phyloP scores from a whole-genome alignment of 2,888 invertebrate species.

The Zele albiditarsus region DNA sequence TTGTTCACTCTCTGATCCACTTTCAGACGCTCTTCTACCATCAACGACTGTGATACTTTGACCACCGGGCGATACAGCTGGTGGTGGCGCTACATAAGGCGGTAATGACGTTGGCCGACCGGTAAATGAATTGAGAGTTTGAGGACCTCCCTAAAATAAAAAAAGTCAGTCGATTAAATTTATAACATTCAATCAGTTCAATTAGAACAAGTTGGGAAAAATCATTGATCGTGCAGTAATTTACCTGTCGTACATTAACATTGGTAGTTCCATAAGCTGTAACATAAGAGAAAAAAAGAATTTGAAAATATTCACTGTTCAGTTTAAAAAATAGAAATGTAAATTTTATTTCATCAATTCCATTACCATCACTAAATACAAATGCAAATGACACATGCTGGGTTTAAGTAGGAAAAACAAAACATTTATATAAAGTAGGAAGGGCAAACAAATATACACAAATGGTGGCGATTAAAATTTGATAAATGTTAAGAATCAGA shows the following conservation, averaged over 20 bases:
- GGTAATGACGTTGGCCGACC: constrained; percentile 71
- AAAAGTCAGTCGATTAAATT: constrained; percentile 20
- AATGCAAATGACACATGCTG: not conserved
- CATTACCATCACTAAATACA: not conserved
- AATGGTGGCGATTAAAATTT: not conserved
- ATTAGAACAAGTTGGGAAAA: not conserved
- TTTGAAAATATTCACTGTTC: not conserved
- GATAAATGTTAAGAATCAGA: not conserved
- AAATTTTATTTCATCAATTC: not conserved
- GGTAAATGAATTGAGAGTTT: constrained; percentile 64
- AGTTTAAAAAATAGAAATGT: constrained; percentile 10
- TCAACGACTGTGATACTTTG: constrained; percentile 64
- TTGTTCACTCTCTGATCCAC: constrained; percentile 71
- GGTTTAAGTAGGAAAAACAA: not conserved
- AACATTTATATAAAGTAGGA: not conserved
- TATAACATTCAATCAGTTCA: not conserved
- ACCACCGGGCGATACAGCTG: constrained; percentile 64
- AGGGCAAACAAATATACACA: not conserved
- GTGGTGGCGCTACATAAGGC: constrained; percentile 72
- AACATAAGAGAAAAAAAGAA: constrained; percentile 57
- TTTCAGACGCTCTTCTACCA: constrained; percentile 68
- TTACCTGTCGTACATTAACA: constrained; percentile 67
- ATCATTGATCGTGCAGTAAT: not conserved
- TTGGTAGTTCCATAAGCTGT: constrained; percentile 72
- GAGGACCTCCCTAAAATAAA: constrained; percentile 51